These are phyloP conservation scores for Cephus cinctus DNA, from an alignment of 1,140 invertebrate species.

Conservation along the genomic window DNA sequence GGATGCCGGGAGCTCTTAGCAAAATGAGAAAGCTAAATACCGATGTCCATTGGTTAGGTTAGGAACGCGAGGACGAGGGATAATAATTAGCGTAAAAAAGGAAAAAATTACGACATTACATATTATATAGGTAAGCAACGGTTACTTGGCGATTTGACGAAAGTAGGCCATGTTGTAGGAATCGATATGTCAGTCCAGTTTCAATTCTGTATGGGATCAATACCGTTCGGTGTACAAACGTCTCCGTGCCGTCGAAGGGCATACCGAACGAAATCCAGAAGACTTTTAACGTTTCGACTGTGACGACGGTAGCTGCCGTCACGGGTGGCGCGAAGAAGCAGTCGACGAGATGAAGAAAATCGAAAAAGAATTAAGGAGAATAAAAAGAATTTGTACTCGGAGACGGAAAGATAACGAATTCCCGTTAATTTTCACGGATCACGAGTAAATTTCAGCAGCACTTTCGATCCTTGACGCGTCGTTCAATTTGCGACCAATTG, in stretches of 20 bases:
- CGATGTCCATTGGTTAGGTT: no score
- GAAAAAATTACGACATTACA: constrained; percentile 23
- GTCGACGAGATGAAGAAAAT: not conserved
- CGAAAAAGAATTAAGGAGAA: not conserved
- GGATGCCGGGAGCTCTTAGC: no score
- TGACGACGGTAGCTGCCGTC: not conserved
- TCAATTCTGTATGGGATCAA: constrained; percentile 38
- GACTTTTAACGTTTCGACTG: no score
- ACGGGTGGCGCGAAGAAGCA: not conserved
- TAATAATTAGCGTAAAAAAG: constrained; percentile 5
- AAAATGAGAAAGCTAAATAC: no score
- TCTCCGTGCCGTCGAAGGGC: not conserved
- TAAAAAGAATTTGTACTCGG: constrained; percentile 8
- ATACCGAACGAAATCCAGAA: not conserved
- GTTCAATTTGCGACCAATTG: no score
- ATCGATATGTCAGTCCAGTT: constrained; percentile 38
- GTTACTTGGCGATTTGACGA: constrained; percentile 30
- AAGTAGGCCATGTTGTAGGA: constrained; percentile 36
- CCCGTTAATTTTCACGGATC: no score
- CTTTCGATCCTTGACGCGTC: no score
- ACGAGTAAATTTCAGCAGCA: no score
- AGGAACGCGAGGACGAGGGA: no score
- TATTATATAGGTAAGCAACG: no score
- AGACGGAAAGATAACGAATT: not conserved
- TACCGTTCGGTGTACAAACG: constrained; percentile 17